Conservation (phyloP, 2,797 vertebrate species). For the Tragelaphus oryx region DNA sequence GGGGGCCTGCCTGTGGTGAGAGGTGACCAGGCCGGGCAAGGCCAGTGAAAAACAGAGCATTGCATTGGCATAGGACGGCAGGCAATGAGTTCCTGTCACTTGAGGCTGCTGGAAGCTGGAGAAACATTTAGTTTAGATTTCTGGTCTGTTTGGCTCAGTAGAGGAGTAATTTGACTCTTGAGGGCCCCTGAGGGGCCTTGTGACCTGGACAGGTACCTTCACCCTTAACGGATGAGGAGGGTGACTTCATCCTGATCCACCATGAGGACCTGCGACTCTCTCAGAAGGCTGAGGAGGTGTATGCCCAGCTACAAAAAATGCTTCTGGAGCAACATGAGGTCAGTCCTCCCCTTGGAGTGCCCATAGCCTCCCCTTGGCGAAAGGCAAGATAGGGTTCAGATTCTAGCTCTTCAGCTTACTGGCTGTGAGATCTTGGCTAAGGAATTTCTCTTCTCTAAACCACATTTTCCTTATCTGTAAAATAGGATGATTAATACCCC, state of each 20-base stretch:
- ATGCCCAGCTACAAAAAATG: constrained; percentile 89
- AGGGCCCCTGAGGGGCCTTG: constrained; percentile 63
- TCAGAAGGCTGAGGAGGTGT: constrained; percentile 91
- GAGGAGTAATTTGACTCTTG: constrained; percentile 48
- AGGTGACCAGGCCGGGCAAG: neutral
- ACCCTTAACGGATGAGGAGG: constrained; percentile 90
- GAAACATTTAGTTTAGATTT: neutral
- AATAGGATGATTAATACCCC: neutral
- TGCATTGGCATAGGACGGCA: neutral
- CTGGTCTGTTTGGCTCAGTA: neutral
- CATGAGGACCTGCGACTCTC: constrained; percentile 91
- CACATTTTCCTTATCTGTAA: neutral
- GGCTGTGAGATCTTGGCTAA: neutral
- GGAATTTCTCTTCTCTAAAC: neutral
- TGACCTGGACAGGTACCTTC: constrained; percentile 88
- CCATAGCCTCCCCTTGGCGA: neutral
- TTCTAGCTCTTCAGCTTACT: neutral
- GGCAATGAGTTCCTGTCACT: neutral
- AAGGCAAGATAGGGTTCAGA: neutral
- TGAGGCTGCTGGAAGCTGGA: neutral
- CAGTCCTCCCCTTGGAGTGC: neutral
- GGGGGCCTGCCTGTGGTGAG: neutral
- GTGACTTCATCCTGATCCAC: constrained; percentile 94
- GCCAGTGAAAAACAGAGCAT: neutral
- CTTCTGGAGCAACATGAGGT: constrained; percentile 94